Percentiles rank a stretch among this genome's conserved stretches.
These are phyloP conservation scores for Turritopsis rubra DNA, from an alignment of 30 jellyfish, hydroid and myxozoan genomes.

Conservation along the genomic window DNA sequence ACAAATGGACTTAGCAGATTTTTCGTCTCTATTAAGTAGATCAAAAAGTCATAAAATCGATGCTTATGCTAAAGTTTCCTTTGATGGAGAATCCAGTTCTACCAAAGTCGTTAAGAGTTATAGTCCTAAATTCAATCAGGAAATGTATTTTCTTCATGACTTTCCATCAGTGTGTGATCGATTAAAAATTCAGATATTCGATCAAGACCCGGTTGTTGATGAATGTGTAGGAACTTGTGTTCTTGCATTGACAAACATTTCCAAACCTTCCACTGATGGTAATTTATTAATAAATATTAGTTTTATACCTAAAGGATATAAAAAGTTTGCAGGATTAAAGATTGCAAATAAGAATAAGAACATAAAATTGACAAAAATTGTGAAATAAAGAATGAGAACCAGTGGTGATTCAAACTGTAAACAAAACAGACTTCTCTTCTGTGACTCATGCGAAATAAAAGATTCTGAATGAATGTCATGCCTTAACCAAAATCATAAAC, in stretches of 20 bases:
- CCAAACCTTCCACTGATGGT: slow-evolving; percentile 87
- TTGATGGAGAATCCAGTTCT: slow-evolving; percentile 79
- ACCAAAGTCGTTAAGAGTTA: slow-evolving; percentile 46
- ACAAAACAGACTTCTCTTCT: too few relatives aligned
- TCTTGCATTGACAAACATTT: slow-evolving; percentile 60
- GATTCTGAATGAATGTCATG: too few relatives aligned
- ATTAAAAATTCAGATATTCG: slow-evolving; percentile 71
- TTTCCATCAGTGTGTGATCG: slow-evolving; percentile 93
- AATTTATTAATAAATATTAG: background rate
- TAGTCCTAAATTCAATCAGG: slow-evolving; percentile 89
- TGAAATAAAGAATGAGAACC: too few relatives aligned
- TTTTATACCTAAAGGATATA: background rate
- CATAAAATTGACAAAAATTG: too few relatives aligned
- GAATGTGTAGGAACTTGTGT: slow-evolving; percentile 82
- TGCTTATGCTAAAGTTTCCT: slow-evolving; percentile 58
- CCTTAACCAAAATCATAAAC: too few relatives aligned
- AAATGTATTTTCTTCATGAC: slow-evolving; percentile 67
- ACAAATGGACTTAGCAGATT: slow-evolving; percentile 79
- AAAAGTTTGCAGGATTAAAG: background rate
- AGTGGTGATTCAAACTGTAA: too few relatives aligned
- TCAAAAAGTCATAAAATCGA: slow-evolving; percentile 56
- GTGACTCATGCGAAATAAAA: too few relatives aligned
- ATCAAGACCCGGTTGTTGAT: slow-evolving; percentile 89
- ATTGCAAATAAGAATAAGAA: too few relatives aligned
- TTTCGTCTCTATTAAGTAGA: slow-evolving; percentile 55